Evolutionary conservation across 1,140 invertebrate species (phyloP), one percentile per base, ranked within the genome.

Genomic region (Panagrolaimus sp.): DNA sequence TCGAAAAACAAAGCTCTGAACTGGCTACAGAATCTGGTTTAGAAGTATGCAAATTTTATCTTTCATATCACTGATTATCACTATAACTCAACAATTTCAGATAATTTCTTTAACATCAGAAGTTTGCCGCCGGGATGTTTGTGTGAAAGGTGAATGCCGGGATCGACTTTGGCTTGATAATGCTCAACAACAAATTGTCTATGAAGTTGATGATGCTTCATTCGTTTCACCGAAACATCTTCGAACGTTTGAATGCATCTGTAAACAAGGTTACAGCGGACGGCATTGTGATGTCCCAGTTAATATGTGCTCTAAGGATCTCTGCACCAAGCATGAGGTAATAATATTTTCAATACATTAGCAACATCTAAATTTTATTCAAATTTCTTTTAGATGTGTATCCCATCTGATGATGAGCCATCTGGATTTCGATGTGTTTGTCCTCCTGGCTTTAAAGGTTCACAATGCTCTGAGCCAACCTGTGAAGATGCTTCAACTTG

Each of bases 211-310:
- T 0, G 90, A 92, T 76, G 88, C 90, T 0, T 91, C 90, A 76
- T 93, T 93, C 81, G 92, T 95, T 0, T 90, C 90, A 9, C 90
- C 92, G 0, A 85, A 87, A 17, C 91, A 94, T 84, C 85, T 86
- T 58, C 89, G 92, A 71, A 88, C 88, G 48, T 88, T 89, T 38
- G 89, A 90, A 76, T 96, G 94, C 84, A 86, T 87, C 32, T 96
- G 93, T 83, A 88, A 89, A 74, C 87, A 90, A 73, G 92, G 92
- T 1, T 82, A 69, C 62, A 71, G 63, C 14, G 80, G 78, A n/a
- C 43, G 65, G 14, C 71, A 76, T 21, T 80, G 78, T 58, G 82
- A 82, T 69, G 69, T 81, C 15, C 70, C 76, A 43, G 71, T 83
- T 1, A 76, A 81, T 67, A 44, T 79, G 48, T 82, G 79, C 58